These are phyloP conservation scores for Panthera uncia DNA, from an alignment of 2,113 vertebrate species.

Conservation along the genomic window DNA sequence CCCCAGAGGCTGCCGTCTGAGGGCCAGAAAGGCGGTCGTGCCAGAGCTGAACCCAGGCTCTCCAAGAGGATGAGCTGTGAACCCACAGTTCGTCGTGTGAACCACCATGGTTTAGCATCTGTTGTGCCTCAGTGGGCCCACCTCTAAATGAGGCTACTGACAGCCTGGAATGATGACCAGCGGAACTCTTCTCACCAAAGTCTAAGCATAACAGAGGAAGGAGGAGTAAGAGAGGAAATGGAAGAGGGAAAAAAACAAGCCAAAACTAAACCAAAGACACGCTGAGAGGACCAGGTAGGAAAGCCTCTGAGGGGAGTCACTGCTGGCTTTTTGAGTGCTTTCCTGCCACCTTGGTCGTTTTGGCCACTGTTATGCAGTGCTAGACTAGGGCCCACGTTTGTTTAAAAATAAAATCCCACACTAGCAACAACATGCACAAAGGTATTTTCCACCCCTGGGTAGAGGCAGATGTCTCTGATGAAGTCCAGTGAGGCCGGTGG, in stretches of 20 bases:
- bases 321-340: background rate
- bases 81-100: accelerated
- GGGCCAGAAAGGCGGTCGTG: background rate
- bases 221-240: background rate
- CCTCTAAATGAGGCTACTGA: background rate
- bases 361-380: background rate
- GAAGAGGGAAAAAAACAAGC: background rate
- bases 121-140: background rate
- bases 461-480: background rate
- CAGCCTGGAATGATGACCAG: background rate
- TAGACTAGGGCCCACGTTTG: slow-evolving; percentile 41
- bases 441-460: background rate
- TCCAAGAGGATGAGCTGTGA: background rate
- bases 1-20: background rate
- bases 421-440: background rate
- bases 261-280: background rate
- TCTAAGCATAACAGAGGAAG: background rate
- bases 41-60: background rate
- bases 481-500: background rate
- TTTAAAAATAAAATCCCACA: background rate
- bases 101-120: background rate
- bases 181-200: background rate
- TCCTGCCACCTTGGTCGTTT: background rate
- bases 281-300: background rate
- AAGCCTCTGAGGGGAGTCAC: background rate